Evolutionary conservation across 2,113 vertebrate species (phyloP), one percentile per base, ranked within the genome.

Genomic region (Pithys albifrons): DNA sequence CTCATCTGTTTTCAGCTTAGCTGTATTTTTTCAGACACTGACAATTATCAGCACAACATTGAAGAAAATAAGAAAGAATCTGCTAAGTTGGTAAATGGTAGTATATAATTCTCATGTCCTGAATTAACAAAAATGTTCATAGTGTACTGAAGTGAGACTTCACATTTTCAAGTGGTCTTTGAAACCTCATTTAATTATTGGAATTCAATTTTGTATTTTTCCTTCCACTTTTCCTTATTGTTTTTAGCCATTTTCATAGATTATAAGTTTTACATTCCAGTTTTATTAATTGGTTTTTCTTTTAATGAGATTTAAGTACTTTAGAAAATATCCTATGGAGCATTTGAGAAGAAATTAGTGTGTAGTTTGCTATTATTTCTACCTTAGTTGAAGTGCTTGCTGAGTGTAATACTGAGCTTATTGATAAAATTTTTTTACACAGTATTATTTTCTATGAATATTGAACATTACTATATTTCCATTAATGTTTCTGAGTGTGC

Each of bases 281-380:
- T 70, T 83, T 83, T 83, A 57, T 70, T 76, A 37, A 15, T 77
- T 79, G 28, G 14, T 76, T 88, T 69, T 7, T 75, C 52, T 91
- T 81, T 77, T 84, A 72, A 25, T 92, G 58, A 89, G 15, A 85
- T 76, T 89, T 91, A 82, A 91, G 43, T 89, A 70, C 31, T 91
- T 82, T 45, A 76, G 46, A 77, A 93, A 66, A 24, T 70, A 83
- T 59, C 23, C 61, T 72, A 91, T 45, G 61, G 41, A 94, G 18
- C 55, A 77, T 91, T 88, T 89, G 35, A 72, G 19, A 67, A 65
- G 29, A 93, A 82, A 82, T 88, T 76, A 49, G 37, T 83, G 7
- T 73, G 54, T 88, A 77, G 35, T 90, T 76, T 85, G 35, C 23
- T 64, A 39, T 82, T 66, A 41, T 35, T 93, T 96, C 88, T 61